phyloP scores from a whole-genome alignment of 2,797 vertebrate genomes.

The Hippopotamyrus pictus region DNA sequence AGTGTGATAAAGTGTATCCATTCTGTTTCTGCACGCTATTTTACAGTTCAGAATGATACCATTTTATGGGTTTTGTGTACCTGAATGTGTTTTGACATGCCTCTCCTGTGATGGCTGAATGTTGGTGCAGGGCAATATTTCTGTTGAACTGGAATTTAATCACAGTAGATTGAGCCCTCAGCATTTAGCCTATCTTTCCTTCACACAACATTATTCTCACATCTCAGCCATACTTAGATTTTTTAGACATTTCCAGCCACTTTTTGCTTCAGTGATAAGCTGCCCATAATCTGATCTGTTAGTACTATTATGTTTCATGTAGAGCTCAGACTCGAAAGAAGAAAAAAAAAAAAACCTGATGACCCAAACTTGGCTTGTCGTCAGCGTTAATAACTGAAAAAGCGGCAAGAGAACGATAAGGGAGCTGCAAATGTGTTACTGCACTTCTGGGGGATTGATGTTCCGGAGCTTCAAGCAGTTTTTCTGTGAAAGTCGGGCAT shows the following conservation, averaged over 20 bases:
- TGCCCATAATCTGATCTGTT: conserved; percentile 6
- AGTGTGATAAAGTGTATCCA: neutral
- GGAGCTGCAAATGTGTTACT: neutral
- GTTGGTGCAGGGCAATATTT: neutral
- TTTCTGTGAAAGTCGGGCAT: neutral
- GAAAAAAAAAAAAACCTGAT: neutral
- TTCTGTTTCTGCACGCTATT: neutral
- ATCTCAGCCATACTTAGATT: conserved; percentile 7
- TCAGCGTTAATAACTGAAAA: neutral
- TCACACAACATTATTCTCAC: neutral
- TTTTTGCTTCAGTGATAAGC: neutral
- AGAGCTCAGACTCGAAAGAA: neutral
- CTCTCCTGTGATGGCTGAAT: neutral
- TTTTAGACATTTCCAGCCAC: neutral
- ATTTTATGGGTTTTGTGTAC: neutral
- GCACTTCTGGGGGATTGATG: neutral
- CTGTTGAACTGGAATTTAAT: neutral
- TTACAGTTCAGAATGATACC: neutral
- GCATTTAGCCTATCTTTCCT: neutral
- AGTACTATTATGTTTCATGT: neutral
- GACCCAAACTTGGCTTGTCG: neutral
- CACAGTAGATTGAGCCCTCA: conserved; percentile 2
- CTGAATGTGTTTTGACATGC: neutral
- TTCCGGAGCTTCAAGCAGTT: neutral
- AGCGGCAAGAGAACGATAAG: neutral